Conservation (phyloP, 2,888 invertebrate species). For the Hartigia nigra region DNA sequence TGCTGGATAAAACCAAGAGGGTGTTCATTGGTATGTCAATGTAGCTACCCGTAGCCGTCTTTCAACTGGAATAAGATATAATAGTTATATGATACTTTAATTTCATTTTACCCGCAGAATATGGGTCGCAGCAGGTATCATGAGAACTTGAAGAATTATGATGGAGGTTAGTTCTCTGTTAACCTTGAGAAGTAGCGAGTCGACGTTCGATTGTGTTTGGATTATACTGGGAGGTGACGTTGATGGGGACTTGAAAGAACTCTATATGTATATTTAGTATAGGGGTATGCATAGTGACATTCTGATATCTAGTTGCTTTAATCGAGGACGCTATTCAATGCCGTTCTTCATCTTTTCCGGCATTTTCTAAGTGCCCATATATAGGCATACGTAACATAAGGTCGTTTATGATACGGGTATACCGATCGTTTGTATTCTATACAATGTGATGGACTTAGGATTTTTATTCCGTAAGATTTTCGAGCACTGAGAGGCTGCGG, state of each 20-base stretch:
- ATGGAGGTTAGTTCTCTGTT: background rate
- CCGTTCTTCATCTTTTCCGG: background rate
- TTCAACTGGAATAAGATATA: background rate
- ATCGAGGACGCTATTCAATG: background rate
- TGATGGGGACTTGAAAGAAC: background rate
- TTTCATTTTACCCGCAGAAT: constrained; percentile 27
- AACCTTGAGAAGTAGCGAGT: background rate
- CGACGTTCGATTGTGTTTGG: background rate
- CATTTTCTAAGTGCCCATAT: background rate
- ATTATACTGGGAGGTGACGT: background rate
- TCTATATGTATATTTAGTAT: background rate
- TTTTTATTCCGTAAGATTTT: constrained; percentile 8
- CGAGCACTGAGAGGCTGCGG: constrained; percentile 29
- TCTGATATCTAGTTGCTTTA: background rate
- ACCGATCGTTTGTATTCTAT: background rate
- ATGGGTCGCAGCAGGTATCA: constrained; percentile 25
- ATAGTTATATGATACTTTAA: background rate
- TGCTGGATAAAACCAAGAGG: background rate
- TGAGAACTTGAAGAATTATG: background rate
- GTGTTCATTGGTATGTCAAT: background rate
- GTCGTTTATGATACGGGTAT: background rate
- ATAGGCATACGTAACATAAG: background rate
- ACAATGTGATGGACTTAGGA: background rate
- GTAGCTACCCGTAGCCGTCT: background rate
- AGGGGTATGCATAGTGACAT: background rate